Base-by-base conservation (phyloP, 1,140 invertebrate genomes). In the Nasonia giraulti region DNA sequence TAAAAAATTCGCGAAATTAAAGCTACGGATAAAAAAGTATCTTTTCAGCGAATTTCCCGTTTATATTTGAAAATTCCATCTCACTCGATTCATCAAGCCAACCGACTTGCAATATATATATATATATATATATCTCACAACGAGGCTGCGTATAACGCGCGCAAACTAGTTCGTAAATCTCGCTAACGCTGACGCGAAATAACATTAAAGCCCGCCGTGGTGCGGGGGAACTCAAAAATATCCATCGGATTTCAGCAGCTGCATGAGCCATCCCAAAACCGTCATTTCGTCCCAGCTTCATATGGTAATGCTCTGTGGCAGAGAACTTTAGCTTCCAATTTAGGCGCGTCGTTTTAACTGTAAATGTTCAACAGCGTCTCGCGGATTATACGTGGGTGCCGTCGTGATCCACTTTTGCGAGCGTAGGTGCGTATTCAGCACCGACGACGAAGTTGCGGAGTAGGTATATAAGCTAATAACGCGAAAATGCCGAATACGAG, bases 311-410 rank as follows among this genome's bases (percentile, higher is more conserved):
- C 55, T 62, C 17, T 62, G 55, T 14, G 55, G 55, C 55, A 7
- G 10, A 31, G 27, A 71, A 71, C 68, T 71, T 71, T 71, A 31
- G 27, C 68, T 31, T 71, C 23, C 66, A 69, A 69, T n/a, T 55
- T 55, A 55, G 12, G 50, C 50, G 17, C 55, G 20, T 33, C 14
- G 14, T 71, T 71, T 71, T 71, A 71, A 11, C 69, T 71, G 33
- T 75, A 75, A 75, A 75, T 75, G 73, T 75, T 75, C 17, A 75
- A 75, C 73, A 40, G 37, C 37, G 5, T 75, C 73, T 7, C 31
- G 73, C 17, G 20, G 73, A 37, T 75, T 37, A 40, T 71, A 12
- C 17, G 27, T 33, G 10, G 14, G 23, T 31, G 23, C n/a, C n/a
- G 17, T 68, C 62, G 66, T 17, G n/a, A 5, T 5, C 62, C 20